These are phyloP conservation scores for Apeira syringaria DNA, from an alignment of 2,888 invertebrate genomes.

Conservation along the genomic window DNA sequence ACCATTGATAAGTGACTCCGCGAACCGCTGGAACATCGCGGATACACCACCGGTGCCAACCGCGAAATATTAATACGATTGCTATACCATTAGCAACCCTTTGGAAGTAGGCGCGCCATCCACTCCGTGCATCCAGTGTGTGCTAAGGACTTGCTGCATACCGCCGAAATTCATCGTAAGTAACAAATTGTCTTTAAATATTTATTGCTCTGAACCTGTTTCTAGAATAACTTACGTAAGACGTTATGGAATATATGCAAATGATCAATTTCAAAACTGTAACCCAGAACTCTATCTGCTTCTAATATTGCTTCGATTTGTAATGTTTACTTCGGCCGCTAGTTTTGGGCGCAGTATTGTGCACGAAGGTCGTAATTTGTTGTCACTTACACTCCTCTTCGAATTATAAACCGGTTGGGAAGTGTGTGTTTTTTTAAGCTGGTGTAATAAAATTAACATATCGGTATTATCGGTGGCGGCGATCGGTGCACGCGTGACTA, in stretches of 20 bases:
- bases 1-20: conserved; percentile 55
- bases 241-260: conserved; percentile 44
- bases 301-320: conserved; percentile 30
- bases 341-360: conserved; percentile 44
- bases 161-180: conserved; percentile 62
- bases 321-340: conserved; percentile 44
- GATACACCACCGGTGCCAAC: conserved; percentile 39
- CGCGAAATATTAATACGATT: conserved; percentile 44
- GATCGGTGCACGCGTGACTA: conserved; percentile 62
- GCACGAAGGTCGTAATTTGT: conserved; percentile 66
- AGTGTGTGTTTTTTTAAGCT: conserved; percentile 70
- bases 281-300: conserved; percentile 27
- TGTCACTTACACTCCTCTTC: conserved; percentile 75
- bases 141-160: conserved; percentile 47
- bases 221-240: conserved; percentile 35
- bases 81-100: conserved; percentile 4
- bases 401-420: conserved; percentile 74
- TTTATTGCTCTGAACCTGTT: conserved; percentile 42
- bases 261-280: conserved; percentile 44
- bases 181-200: conserved; percentile 41
- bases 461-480: conserved; percentile 68
- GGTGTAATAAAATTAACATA: conserved; percentile 80
- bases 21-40: conserved; percentile 44
- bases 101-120: neutral
- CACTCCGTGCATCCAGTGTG: conserved; percentile 51